Conservation (phyloP, 2,888 invertebrate genomes). For the Anthoptus insignis region DNA sequence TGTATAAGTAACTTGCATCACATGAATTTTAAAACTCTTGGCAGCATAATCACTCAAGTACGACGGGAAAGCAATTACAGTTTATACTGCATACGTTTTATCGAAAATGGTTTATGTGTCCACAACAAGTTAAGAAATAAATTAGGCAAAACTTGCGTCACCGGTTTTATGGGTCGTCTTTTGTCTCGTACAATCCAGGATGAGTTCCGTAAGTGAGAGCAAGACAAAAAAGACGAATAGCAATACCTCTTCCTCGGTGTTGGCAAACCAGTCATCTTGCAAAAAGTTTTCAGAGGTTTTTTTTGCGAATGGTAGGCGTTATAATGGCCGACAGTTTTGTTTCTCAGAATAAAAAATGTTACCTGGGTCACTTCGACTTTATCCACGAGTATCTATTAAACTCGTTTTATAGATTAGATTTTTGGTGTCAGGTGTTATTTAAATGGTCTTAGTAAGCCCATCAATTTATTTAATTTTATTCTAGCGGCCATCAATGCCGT, state of each 20-base stretch:
- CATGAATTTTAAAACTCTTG: conserved; percentile 39
- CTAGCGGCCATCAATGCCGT: background rate
- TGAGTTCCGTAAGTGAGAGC: conserved; percentile 45
- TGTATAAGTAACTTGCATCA: background rate
- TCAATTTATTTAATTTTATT: background rate
- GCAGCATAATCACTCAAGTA: conserved; percentile 35
- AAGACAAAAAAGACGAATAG: conserved; percentile 67
- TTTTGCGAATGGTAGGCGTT: conserved; percentile 74
- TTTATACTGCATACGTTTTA: conserved; percentile 43
- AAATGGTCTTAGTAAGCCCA: background rate
- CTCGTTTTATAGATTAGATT: conserved; percentile 23
- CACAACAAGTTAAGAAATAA: conserved; percentile 83
- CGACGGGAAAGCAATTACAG: conserved; percentile 33
- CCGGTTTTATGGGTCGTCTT: conserved; percentile 62
- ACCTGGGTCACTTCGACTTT: conserved; percentile 33
- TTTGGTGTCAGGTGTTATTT: conserved; percentile 15
- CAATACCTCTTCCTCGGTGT: conserved; percentile 49
- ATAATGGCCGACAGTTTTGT: conserved; percentile 63
- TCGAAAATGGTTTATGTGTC: conserved; percentile 77
- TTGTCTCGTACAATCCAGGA: conserved; percentile 54
- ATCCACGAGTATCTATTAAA: conserved; percentile 12
- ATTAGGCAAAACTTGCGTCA: conserved; percentile 67
- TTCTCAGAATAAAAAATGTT: conserved; percentile 59
- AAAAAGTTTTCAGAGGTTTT: conserved; percentile 60
- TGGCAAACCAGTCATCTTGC: conserved; percentile 79